phyloP scores from a whole-genome alignment of 37 sponge, comb jelly and placozoan species.

The Crambe crambe region DNA sequence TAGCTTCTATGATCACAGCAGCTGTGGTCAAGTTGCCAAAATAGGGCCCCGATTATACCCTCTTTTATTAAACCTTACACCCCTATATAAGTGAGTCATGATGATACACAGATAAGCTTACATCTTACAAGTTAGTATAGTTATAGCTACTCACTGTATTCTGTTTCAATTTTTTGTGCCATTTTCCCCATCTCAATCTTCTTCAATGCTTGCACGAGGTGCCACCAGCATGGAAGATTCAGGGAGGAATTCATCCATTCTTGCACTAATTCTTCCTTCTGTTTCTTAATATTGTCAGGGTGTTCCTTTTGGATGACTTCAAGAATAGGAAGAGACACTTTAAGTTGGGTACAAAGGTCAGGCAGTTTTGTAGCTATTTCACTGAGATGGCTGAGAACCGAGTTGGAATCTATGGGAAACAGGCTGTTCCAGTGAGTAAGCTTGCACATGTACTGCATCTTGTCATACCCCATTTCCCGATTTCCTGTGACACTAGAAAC shows the following conservation, averaged over 20 bases:
- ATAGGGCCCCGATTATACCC: no score
- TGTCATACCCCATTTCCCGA: background rate
- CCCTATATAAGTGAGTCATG: no score
- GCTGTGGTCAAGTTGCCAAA: no score
- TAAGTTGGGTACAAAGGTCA: background rate
- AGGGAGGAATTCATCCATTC: background rate
- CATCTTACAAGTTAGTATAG: no score
- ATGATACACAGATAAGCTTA: no score
- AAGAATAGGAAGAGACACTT: background rate
- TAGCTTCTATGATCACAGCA: no score
- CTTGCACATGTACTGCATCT: background rate
- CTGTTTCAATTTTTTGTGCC: background rate
- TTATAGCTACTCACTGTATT: background rate
- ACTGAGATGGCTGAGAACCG: background rate
- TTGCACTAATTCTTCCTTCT: background rate
- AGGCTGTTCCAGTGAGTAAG: background rate
- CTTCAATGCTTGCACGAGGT: background rate
- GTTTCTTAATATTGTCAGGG: background rate
- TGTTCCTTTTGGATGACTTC: background rate
- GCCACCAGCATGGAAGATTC: slow-evolving; percentile 5
- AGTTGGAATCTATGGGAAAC: background rate
- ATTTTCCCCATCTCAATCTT: background rate
- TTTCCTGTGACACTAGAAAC: background rate
- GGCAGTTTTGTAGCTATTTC: background rate
- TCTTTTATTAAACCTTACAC: no score